Percentiles rank a stretch among this genome's conserved stretches.
These are phyloP conservation scores for Hippopotamyrus pictus DNA, from an alignment of 2,797 vertebrate genomes.

Conservation along the genomic window DNA sequence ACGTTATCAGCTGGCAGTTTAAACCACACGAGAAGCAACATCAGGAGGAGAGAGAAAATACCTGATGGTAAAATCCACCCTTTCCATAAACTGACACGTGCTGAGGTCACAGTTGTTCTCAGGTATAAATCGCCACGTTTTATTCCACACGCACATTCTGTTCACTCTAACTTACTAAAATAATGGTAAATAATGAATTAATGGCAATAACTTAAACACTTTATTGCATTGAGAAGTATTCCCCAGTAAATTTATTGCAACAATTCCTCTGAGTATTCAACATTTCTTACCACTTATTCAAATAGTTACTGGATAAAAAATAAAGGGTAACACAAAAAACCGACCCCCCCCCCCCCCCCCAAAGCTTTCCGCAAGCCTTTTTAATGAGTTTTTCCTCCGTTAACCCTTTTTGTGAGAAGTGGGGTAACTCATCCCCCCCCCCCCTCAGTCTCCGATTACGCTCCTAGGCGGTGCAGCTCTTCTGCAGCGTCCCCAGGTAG, in stretches of 20 bases:
- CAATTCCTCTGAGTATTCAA: conserved; percentile 14
- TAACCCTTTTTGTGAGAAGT: not conserved
- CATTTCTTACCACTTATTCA: conserved; percentile 24
- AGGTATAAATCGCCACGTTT: not conserved
- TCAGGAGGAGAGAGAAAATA: not conserved
- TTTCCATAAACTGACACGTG: not conserved
- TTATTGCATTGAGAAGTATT: conserved; percentile 15
- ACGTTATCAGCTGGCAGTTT: not conserved
- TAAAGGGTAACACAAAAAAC: conserved; percentile 34
- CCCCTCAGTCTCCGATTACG: not conserved
- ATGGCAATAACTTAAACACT: conserved; percentile 11
- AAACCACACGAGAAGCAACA: not conserved
- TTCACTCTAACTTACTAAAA: not conserved
- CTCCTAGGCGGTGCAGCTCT: conserved; percentile 46
- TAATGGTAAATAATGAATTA: not conserved
- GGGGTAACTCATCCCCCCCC: not conserved
- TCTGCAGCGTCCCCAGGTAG: conserved; percentile 78
- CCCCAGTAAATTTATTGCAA: conserved; percentile 23
- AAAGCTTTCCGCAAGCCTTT: not conserved
- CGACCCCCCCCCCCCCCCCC: not conserved
- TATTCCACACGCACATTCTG: not conserved
- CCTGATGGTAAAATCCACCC: not conserved
- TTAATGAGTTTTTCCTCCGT: not conserved
- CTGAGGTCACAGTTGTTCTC: not conserved
- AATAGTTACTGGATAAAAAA: conserved; percentile 26